Base-by-base conservation (phyloP, 2,797 vertebrate species). In the Tarsius wallacei region DNA sequence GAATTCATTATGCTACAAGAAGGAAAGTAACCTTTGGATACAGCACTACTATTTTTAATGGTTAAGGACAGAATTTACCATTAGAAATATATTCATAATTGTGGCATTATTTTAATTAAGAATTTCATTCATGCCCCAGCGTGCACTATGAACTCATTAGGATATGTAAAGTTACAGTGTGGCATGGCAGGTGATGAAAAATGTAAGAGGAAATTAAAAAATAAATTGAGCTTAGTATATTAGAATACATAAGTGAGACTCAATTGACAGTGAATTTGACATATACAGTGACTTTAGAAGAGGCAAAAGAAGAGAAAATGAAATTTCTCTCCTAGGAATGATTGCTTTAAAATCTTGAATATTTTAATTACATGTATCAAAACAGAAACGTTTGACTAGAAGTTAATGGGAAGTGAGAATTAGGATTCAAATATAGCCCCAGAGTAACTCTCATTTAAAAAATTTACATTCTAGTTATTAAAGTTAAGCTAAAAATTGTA, bases 21-120 rank as follows among this genome's bases (percentile, higher is more conserved):
- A 97, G 96, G 49, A 94, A 74, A 93, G 74, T 94, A 96, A 97
- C 57, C 87, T 97, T 94, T 70, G 95, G 36, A 63, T 96, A 85
- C 33, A 96, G 85, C 96, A 49, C 78, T 85, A 68, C 51, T 83
- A 90, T 96, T 97, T 98, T 97, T 96, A 98, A 95, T 97, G 89
- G 98, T 91, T 96, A 95, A 96, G 94, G 87, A 97, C 64, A 93
- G 73, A 93, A 93, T 90, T 97, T 94, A 86, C 26, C 95, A 93
- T 96, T 97, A 96, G 95, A 97, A 97, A 95, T 95, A 59, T 94
- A 96, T 97, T 98, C 93, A 68, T 97, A 97, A 95, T 91, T 86
- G 94, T 96, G 70, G 93, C 88, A 98, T 98, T 47, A 94, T 96
- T 98, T 97, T 97, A 98, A 98, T 98, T 98, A 98, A 80, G 93